These are phyloP conservation scores for Drosophila meridiana DNA, from an alignment of 2,888 invertebrate species.

Conservation along the genomic window DNA sequence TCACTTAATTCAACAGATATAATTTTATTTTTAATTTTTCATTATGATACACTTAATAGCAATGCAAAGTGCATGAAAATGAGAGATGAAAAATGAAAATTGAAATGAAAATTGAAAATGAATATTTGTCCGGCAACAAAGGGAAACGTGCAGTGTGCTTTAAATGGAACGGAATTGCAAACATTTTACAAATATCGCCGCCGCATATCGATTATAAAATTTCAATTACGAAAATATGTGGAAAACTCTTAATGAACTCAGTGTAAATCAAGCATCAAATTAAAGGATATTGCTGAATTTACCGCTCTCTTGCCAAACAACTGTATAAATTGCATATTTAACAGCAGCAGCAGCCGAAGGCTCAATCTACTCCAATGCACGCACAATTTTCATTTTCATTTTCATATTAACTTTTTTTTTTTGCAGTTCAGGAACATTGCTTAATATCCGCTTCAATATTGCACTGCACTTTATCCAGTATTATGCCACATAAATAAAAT, in stretches of 20 bases:
- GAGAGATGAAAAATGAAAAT: not conserved
- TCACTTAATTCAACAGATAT: not conserved
- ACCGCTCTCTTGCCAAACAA: constrained; percentile 17
- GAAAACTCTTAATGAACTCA: constrained; percentile 25
- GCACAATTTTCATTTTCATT: constrained; percentile 28
- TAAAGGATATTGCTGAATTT: constrained; percentile 45
- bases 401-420: constrained; percentile 1
- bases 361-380: constrained; percentile 20
- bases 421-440: constrained; percentile 32
- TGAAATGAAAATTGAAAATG: not conserved
- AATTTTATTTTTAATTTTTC: not conserved
- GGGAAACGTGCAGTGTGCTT: not conserved
- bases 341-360: constrained; percentile 7
- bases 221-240: constrained; percentile 21
- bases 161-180: constrained; percentile 12
- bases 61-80: not conserved
- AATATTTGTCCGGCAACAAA: not conserved
- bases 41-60: not conserved
- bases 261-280: constrained; percentile 34
- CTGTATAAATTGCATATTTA: constrained; percentile 20
- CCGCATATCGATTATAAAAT: constrained; percentile 15
- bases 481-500: constrained; percentile 68
- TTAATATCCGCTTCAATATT: constrained; percentile 69
- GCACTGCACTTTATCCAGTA: constrained; percentile 61
- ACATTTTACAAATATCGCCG: not conserved